Evolutionary conservation across 1,140 invertebrate species (phyloP).

Genomic region (Reticulitermes speratus): DNA sequence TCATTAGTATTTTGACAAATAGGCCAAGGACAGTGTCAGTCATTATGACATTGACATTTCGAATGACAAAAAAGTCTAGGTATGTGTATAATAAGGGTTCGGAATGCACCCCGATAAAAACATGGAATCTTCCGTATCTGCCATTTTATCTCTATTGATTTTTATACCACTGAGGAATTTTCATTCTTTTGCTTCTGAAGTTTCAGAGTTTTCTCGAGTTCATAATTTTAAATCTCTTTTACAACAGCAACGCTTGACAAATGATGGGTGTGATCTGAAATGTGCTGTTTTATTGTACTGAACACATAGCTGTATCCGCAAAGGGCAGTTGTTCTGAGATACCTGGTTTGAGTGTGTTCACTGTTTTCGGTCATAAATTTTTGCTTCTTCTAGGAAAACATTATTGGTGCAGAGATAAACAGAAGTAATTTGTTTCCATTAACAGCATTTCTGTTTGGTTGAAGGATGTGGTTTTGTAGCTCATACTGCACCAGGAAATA

Average conservation of each 20-base stretch:
- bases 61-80: not conserved
- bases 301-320: too few species aligned
- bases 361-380: too few species aligned
- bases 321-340: too few species aligned
- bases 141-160: constrained; percentile 9
- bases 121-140: not conserved
- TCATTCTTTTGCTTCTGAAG: not conserved
- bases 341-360: too few species aligned
- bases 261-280: not conserved
- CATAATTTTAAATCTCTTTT: not conserved
- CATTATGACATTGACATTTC: constrained; percentile 15
- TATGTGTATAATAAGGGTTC: not conserved
- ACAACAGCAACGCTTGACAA: not conserved
- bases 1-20: not conserved
- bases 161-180: not conserved
- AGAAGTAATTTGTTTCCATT: too few species aligned
- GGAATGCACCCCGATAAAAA: not conserved
- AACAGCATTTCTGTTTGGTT: too few species aligned
- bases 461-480: too few species aligned
- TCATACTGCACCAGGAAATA: too few species aligned
- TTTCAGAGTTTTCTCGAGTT: not conserved
- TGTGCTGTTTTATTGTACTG: not conserved
- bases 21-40: constrained; percentile 22
- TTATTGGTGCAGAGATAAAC: too few species aligned
- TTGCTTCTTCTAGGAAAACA: too few species aligned